Evolutionary conservation across 2,888 invertebrate genomes (phyloP), one percentile per base, ranked within the genome.

Genomic region (Candidula unifasciata): DNA sequence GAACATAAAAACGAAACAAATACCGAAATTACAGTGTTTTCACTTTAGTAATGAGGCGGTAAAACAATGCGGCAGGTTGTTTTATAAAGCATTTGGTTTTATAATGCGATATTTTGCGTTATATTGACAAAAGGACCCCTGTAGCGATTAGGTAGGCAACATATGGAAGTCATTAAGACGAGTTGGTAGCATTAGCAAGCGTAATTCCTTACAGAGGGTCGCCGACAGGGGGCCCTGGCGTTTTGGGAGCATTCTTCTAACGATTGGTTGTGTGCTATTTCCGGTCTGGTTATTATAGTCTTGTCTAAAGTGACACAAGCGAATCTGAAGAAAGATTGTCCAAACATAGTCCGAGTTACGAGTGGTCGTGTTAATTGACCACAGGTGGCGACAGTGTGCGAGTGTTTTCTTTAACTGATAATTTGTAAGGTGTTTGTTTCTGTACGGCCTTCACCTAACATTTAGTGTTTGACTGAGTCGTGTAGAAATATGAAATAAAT

Each of bases 321-420:
- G 24, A 74, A 21, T 54, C 54, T n/a, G n/a, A 52, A 21, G 30
- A 30, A 54, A 21, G 16, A 54, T 30, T 30, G 27, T 54, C 30
- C 27, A 54, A 21, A 74, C 27, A 30, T 16, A 18, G 74, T 54
- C 30, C 44, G 10, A 13, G 6, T 24, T n/a, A n/a, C n/a, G n/a
- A n/a, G n/a, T 13, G 13, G 13, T n/a, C 44, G 6, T 69, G 69
- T 73, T 73, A 73, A 73, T 73, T 52, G 52, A 73, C 73, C 13
- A 44, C n/a, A 27, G 73, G 73, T 44, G 73, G 44, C 44, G 44
- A 44, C 44, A 44, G 2, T 44, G 3, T 44, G 10, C 10, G n/a
- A n/a, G n/a, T 44, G 6, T 44, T 44, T 44, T 44, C 13, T 44
- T 44, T 44, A 1, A 44, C 6, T 44, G 44, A 10, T 44, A 6